Evolutionary conservation across 2,888 invertebrate genomes (phyloP).

Genomic region (Hipparchia sbordonii): DNA sequence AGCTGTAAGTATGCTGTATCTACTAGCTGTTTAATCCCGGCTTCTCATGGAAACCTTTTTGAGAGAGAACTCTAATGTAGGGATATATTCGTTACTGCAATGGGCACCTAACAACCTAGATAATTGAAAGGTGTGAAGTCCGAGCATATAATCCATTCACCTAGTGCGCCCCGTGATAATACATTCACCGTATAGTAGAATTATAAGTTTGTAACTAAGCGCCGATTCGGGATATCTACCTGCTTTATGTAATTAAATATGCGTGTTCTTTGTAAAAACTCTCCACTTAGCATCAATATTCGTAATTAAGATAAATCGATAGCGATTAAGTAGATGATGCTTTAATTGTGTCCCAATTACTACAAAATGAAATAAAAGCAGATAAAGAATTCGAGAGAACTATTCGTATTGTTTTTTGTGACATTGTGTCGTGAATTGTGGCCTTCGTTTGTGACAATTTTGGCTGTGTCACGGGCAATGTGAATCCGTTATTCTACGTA

Average conservation of each 20-base stretch:
- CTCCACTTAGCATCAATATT: constrained; percentile 34
- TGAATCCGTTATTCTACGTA: neutral
- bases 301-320: constrained; percentile 42
- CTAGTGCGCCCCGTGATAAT: no score
- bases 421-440: neutral
- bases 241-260: constrained; percentile 3
- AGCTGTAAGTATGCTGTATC: no score
- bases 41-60: no score
- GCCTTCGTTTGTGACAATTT: constrained; percentile 2
- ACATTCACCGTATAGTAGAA: no score
- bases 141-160: no score
- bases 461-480: neutral
- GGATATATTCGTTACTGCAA: no score
- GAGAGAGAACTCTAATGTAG: no score
- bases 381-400: constrained; percentile 6
- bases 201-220: neutral
- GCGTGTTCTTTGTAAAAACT: constrained; percentile 17
- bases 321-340: constrained; percentile 41
- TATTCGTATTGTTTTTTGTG: constrained; percentile 6
- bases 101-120: no score
- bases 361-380: constrained; percentile 12
- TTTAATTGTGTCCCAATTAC: constrained; percentile 40
- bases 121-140: no score
- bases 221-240: neutral
- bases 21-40: no score